Evolutionary conservation across 2,888 invertebrate genomes (phyloP), one percentile per base, ranked within the genome.

Genomic region (Sepioteuthis lessoniana): DNA sequence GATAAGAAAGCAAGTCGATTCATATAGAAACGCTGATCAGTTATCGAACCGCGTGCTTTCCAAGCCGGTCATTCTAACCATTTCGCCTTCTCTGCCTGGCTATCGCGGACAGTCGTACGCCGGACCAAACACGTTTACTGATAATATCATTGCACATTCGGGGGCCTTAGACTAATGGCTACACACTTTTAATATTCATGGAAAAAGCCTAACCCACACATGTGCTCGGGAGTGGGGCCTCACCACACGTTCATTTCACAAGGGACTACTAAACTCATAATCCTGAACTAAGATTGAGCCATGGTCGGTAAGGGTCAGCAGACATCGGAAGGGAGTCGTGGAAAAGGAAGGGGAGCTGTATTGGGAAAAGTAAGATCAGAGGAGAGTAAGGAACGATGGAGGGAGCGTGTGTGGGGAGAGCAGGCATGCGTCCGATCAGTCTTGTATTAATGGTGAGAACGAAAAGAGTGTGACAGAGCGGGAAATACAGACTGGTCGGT

Each of bases 381-480:
- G 16, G 76, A n/a, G 19, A 76, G 76, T n/a, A 35, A 35, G n/a
- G 35, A 16, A 3, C 4, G 35, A n/a, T 0, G 10, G n/a, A 13
- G 35, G n/a, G 4, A 35, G n/a, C 16, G n/a, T 76, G 76, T 76
- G 76, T 76, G 16, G 76, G 76, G 76, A 76, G 13, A 76, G 76
- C 13, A 76, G n/a, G 76, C 16, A 35, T 76, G 76, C 16, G 4
- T n/a, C n/a, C 16, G 76, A n/a, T 35, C 76, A 19, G 19, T 35
- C n/a, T 76, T 76, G 76, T 35, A 76, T 76, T 76, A 76, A 76
- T 76, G 76, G 76, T 76, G 76, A 76, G 76, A 76, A 76, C 76
- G 76, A n/a, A 76, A 76, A 76, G 76, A 13, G n/a, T 76, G 76
- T 76, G n/a, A 76, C 76, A 76, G n/a, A 35, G 76, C 19, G 76